These are phyloP conservation scores for Hyperoplus immaculatus DNA, from an alignment of 2,797 vertebrate genomes.

Conservation along the genomic window DNA sequence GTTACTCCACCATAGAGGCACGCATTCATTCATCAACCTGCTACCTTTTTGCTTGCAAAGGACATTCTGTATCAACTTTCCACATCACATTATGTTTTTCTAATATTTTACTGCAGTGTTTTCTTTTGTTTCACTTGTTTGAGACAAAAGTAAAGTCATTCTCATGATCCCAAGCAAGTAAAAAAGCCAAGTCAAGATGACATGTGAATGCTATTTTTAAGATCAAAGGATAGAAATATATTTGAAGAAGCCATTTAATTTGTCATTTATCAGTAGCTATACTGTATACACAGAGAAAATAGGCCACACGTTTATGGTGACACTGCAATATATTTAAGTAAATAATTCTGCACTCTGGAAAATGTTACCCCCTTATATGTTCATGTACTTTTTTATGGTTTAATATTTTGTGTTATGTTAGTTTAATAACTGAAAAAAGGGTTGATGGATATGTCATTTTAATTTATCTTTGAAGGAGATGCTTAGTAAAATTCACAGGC, in stretches of 20 bases:
- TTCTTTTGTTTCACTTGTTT: not conserved
- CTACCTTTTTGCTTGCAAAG: constrained; percentile 38
- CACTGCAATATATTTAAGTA: not conserved
- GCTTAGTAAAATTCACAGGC: no score
- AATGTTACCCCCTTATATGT: not conserved
- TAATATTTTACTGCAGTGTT: not conserved
- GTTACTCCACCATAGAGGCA: constrained; percentile 25
- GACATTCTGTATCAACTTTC: constrained; percentile 30
- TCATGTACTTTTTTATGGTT: no score
- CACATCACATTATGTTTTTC: constrained; percentile 26
- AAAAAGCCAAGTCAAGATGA: not conserved
- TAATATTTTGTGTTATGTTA: not conserved
- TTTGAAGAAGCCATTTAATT: not conserved
- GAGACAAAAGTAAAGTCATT: not conserved
- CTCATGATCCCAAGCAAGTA: constrained; percentile 19
- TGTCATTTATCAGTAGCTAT: no score
- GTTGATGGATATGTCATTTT: not conserved
- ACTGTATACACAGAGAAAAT: not conserved
- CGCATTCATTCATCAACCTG: constrained; percentile 50
- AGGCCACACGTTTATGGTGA: no score
- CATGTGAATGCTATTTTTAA: not conserved
- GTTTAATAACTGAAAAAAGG: no score
- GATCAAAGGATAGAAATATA: not conserved
- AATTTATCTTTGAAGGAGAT: not conserved
- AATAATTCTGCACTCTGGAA: not conserved